phyloP scores from a whole-genome alignment of 1,140 invertebrate genomes.

The Nylanderia fulva region DNA sequence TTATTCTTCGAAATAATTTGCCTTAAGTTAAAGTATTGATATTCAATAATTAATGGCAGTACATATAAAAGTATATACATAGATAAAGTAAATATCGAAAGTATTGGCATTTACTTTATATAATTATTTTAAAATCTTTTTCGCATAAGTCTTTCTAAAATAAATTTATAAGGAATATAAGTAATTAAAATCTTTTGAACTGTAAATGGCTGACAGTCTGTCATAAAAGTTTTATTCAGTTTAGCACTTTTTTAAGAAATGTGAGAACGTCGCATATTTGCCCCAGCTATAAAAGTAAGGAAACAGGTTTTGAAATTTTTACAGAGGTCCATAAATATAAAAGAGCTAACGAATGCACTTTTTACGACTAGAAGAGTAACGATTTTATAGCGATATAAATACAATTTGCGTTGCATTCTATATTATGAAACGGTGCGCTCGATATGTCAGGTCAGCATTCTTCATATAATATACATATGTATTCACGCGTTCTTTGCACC shows the following conservation, averaged over 20 bases:
- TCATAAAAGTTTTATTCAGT: conserved; percentile 16
- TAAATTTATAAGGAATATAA: neutral
- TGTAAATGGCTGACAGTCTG: neutral
- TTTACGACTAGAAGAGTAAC: conserved; percentile 15
- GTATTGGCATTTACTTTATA: conserved; percentile 1
- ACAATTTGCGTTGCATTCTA: conserved; percentile 3
- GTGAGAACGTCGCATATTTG: neutral
- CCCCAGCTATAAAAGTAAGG: neutral
- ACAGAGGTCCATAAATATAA: conserved; percentile 12
- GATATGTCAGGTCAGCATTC: neutral
- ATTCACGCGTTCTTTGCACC: neutral
- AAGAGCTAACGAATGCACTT: neutral
- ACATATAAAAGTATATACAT: too few relatives aligned
- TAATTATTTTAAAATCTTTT: neutral
- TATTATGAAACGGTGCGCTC: neutral
- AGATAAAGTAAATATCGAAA: neutral
- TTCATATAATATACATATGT: conserved; percentile 18
- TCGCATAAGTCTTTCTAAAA: neutral
- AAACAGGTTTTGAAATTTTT: conserved; percentile 29
- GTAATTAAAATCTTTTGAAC: neutral
- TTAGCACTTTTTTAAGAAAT: neutral
- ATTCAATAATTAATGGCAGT: neutral
- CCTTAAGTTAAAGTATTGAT: neutral
- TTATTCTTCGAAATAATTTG: neutral
- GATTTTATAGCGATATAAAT: conserved; percentile 44